Evolutionary conservation across 2,888 invertebrate genomes (phyloP), one percentile per base, ranked within the genome.

Genomic region (Cheilosia scutellata): DNA sequence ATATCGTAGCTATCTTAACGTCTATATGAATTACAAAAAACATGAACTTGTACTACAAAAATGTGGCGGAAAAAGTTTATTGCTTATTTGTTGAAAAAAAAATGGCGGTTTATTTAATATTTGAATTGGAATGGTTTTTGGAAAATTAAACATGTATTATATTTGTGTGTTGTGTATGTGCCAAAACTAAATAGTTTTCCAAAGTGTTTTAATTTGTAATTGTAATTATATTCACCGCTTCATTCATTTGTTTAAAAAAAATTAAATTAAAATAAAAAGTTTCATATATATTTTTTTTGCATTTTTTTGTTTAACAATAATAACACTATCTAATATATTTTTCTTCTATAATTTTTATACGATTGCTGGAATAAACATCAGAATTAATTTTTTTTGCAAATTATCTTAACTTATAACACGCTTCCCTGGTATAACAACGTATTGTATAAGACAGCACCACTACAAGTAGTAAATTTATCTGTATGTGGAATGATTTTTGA

Each of bases 11-110:
- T 57, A 51, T 44, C 47, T 44, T 75, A 33, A 71, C 13, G 27
- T 65, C 49, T 76, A 53, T 11, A 11, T 55, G 13, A 55, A 68
- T 37, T 53, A 51, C 13, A 51, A 75, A 53, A 66, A 75, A 75
- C n/a, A 40, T 74, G 58, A 55, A 47, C 42, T 58, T 68, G 51
- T 27, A 57, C 37, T 66, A 65, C 58, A 49, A 57, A 33, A 44
- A 47, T 49, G 57, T 63, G 68, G 63, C 82, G 70, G 65, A 80
- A 70, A 51, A 27, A 47, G 49, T 58, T 33, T 66, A 62, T 66
- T 75, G 60, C 72, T 74, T 53, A 62, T 63, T 42, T 9, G 16
- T 27, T 53, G 49, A 60, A 42, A 58, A 44, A 44, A 51, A 74
- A 79, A 49, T 58, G 20, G 25, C 47, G 65, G 37, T 20, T 47